Percentiles rank a stretch among this genome's conserved stretches.
Conservation (phyloP, 2,113 vertebrate species). For the Rhipidura dahli region DNA sequence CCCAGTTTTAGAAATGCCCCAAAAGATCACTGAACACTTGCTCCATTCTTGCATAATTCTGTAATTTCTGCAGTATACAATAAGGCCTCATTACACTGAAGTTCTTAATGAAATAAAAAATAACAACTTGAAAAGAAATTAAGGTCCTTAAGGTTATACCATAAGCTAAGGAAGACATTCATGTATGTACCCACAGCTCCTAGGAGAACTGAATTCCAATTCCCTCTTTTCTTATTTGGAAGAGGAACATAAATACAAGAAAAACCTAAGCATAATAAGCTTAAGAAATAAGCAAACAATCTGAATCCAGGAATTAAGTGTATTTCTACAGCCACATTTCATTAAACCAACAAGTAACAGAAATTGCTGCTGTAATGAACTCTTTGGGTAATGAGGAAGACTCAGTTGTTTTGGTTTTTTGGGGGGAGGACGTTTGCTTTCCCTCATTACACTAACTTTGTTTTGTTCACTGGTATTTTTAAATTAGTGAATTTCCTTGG, state of each 20-base stretch:
- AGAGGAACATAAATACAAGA: background rate
- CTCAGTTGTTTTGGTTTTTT: fast-evolving
- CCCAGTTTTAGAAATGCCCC: background rate
- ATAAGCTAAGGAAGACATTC: background rate
- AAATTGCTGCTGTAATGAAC: background rate
- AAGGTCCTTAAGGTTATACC: background rate
- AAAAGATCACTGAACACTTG: background rate
- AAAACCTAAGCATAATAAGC: background rate
- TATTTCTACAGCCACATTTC: background rate
- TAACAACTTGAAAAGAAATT: background rate
- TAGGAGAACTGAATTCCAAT: background rate
- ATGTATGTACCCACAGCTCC: background rate
- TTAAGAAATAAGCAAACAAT: background rate
- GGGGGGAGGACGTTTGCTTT: background rate
- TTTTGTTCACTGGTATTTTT: background rate
- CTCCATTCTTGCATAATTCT: background rate
- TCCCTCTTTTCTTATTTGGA: background rate
- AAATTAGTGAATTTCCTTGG: background rate
- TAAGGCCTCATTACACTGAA: background rate
- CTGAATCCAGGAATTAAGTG: background rate
- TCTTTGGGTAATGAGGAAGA: background rate
- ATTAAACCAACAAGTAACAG: background rate
- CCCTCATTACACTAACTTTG: background rate
- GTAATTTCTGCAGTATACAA: background rate
- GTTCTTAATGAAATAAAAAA: background rate